A percentile compares a stretch with the other conserved stretches of the same genome.
These are phyloP conservation scores for Psittacula derbiana DNA, from an alignment of 2,797 vertebrate species.

Conservation along the genomic window DNA sequence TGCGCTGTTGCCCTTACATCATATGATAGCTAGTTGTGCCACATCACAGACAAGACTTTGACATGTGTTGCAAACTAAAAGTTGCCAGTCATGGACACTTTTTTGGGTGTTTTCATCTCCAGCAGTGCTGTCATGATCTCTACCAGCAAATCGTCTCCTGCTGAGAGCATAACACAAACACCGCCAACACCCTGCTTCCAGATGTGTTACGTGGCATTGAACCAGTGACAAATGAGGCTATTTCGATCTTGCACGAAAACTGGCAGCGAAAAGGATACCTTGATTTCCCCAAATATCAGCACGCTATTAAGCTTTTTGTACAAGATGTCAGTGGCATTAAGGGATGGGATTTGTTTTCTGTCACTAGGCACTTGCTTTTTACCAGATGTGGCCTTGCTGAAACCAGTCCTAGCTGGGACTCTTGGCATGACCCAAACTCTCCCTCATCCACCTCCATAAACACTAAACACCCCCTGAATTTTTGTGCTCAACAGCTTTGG, in stretches of 20 bases:
- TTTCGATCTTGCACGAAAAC: neutral
- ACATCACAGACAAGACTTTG: slow-evolving; percentile 42
- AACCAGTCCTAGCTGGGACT: neutral
- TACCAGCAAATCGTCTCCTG: slow-evolving; percentile 16
- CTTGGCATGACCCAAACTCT: neutral
- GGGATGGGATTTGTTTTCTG: neutral
- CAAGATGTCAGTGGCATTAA: neutral
- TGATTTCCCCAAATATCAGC: neutral
- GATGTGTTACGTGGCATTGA: slow-evolving; percentile 45
- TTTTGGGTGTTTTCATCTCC: slow-evolving; percentile 53
- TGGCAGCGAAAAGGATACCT: neutral
- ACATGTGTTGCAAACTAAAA: slow-evolving; percentile 58
- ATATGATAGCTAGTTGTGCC: slow-evolving; percentile 17
- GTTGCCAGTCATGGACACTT: slow-evolving; percentile 56
- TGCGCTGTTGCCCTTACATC: slow-evolving; percentile 26
- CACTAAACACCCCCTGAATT: neutral
- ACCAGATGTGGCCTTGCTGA: neutral
- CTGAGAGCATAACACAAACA: slow-evolving; percentile 30
- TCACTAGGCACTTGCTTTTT: neutral
- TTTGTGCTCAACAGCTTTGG: neutral
- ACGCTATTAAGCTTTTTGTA: neutral
- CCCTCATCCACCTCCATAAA: neutral
- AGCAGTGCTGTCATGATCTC: slow-evolving; percentile 45
- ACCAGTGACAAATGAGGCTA: neutral
- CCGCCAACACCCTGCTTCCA: slow-evolving; percentile 52